Base-by-base conservation (phyloP, 2,797 vertebrate genomes). In the Girardinus metallicus region DNA sequence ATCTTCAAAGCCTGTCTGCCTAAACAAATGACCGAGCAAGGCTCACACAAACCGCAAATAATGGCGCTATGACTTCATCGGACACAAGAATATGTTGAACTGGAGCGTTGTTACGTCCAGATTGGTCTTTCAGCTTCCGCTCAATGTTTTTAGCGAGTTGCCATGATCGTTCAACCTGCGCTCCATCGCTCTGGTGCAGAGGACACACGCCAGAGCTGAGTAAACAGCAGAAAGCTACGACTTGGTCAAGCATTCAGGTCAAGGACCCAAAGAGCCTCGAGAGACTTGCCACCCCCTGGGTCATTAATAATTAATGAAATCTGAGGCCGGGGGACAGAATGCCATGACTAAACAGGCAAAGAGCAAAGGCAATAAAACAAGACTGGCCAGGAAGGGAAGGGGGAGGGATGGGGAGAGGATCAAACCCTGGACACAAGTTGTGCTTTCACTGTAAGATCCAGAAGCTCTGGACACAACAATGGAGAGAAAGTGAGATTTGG, bases 231-330 rank as follows among this genome's bases (percentile, higher is more conserved):
- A 89, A 55, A 80, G 80, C 87, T 84, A 26, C 64, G 77, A 72
- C 74, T 78, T 83, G 92, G 90, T 95, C 94, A 93, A 90, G 89
- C 90, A 11, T 73, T 71, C 81, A 80, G 93, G 94, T 95, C 93
- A 94, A 94, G 89, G 89, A 93, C 88, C 88, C 90, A 46, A 47
- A 92, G 88, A 90, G 88, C 78, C 87, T 87, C 77, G 73, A 88
- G 86, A 86, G 87, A 80, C 86, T 87, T 55, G 44, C 43, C 72
- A 51, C 82, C 83, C 81, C 75, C 78, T 83, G 78, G 91, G 91
- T 91, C 93, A 94, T 95, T 92, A 96, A 95, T 96, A 94, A 96
- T 96, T 95, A 96, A 95, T 94, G 93, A 94, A 96, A 95, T 92
- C 90, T 55, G 88, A 95, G 89, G 89, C 93, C 73, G 55, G 85